Conservation (phyloP, 2,113 vertebrate genomes). For the Myiozetetes cayanensis region DNA sequence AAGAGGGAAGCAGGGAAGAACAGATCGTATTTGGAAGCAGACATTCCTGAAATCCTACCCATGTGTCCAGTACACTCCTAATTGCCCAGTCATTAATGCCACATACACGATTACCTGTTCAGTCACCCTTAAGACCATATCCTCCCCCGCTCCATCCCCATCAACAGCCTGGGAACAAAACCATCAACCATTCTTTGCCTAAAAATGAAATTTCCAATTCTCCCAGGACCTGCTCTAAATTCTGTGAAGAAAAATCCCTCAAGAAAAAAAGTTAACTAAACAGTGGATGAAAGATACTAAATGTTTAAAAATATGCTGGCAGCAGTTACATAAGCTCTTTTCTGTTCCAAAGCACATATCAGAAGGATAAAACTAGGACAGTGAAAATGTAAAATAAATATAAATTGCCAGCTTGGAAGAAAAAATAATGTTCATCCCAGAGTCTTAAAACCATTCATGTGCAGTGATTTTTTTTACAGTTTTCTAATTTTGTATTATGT, state of each 20-base stretch:
- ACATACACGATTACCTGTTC: not conserved
- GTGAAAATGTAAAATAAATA: constrained; percentile 66
- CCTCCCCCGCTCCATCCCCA: not conserved
- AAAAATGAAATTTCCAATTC: constrained; percentile 48
- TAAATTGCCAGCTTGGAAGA: constrained; percentile 60
- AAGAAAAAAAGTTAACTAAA: constrained; percentile 62
- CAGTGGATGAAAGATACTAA: constrained; percentile 53
- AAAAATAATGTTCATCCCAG: constrained; percentile 60
- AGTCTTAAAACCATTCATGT: constrained; percentile 71
- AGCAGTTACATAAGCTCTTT: constrained; percentile 44
- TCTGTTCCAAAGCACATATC: constrained; percentile 58
- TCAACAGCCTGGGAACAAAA: constrained; percentile 38
- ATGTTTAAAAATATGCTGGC: constrained; percentile 62
- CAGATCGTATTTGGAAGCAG: not conserved
- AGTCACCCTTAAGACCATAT: not conserved
- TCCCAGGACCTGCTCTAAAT: constrained; percentile 68
- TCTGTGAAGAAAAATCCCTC: constrained; percentile 52
- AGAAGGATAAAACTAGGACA: constrained; percentile 58
- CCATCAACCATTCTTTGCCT: constrained; percentile 3
- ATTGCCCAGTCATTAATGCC: not conserved
- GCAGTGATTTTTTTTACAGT: constrained; percentile 74
- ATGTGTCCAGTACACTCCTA: not conserved
- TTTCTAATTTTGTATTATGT: constrained; percentile 81
- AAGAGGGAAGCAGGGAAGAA: not conserved
- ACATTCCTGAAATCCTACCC: not conserved